These are phyloP conservation scores for Betta splendens DNA, from an alignment of 2,797 vertebrate species.

Conservation along the genomic window DNA sequence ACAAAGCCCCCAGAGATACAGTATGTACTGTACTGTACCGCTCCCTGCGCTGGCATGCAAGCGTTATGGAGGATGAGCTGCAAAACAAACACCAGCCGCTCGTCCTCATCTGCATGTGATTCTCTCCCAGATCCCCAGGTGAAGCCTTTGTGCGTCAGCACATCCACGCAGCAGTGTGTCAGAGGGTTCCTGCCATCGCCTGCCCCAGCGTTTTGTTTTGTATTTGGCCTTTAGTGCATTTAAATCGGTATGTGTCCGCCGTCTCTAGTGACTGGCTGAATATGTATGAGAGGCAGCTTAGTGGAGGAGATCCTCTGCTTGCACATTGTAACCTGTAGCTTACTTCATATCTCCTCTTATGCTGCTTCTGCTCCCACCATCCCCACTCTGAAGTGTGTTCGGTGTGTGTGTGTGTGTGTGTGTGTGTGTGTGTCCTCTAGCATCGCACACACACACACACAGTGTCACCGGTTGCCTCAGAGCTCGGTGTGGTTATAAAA, in stretches of 20 bases:
- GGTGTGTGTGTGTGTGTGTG: slow-evolving; percentile 12
- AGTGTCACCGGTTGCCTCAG: slow-evolving; percentile 46
- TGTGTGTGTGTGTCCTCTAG: neutral
- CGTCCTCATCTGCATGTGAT: slow-evolving; percentile 34
- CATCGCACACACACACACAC: too few relatives aligned
- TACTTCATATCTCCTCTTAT: slow-evolving; percentile 2
- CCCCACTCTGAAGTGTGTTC: neutral
- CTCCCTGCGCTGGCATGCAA: slow-evolving; percentile 35
- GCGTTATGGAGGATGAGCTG: slow-evolving; percentile 17
- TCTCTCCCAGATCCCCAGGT: neutral
- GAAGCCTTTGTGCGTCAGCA: neutral
- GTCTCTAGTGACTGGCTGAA: slow-evolving; percentile 25
- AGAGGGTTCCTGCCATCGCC: slow-evolving; percentile 5
- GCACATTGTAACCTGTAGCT: slow-evolving; percentile 8
- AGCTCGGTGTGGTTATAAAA: slow-evolving; percentile 43
- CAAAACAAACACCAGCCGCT: slow-evolving; percentile 20
- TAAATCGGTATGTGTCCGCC: slow-evolving; percentile 14
- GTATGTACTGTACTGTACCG: slow-evolving; percentile 20
- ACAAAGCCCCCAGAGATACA: slow-evolving; percentile 8
- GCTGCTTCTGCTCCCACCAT: slow-evolving; percentile 5
- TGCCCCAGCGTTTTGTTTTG: slow-evolving; percentile 7
- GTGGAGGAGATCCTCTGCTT: slow-evolving; percentile 23
- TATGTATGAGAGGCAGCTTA: slow-evolving; percentile 45
- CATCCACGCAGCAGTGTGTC: slow-evolving; percentile 2
- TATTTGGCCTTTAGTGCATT: slow-evolving; percentile 12